These are phyloP conservation scores for Abscondita cerata DNA, from an alignment of 2,888 invertebrate genomes.

Conservation along the genomic window DNA sequence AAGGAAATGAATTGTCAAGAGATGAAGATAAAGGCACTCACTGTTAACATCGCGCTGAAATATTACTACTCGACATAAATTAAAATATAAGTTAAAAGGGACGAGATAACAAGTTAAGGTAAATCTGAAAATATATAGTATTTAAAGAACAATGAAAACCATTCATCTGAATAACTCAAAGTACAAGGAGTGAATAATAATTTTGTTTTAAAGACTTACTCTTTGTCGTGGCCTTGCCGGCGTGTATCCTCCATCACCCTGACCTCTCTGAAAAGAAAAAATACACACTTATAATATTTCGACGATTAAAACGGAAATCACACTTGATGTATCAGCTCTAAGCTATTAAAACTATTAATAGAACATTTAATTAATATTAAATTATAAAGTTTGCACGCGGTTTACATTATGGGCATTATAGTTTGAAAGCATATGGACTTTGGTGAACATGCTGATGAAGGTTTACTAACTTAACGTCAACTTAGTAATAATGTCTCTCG, in stretches of 20 bases:
- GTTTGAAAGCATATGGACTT: constrained; percentile 30
- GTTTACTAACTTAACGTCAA: constrained; percentile 23
- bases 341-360: constrained; percentile 32
- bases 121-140: no score
- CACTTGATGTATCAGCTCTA: constrained; percentile 21
- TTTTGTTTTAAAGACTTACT: constrained; percentile 58
- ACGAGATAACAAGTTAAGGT: no score
- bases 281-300: neutral
- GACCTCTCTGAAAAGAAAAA: constrained; percentile 57
- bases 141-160: neutral
- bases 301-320: constrained; percentile 24
- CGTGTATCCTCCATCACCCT: constrained; percentile 62
- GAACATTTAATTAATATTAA: constrained; percentile 33
- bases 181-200: neutral
- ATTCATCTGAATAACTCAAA: neutral
- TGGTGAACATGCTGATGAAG: constrained; percentile 14
- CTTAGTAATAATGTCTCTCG: constrained; percentile 24
- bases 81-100: neutral
- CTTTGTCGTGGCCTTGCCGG: constrained; percentile 60
- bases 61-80: neutral
- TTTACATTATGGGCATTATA: constrained; percentile 23
- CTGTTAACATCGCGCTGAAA: neutral
- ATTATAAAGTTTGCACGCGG: constrained; percentile 31
- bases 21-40: constrained; percentile 22
- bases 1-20: constrained; percentile 26